Evolutionary conservation across 2,888 invertebrate species (phyloP).

Genomic region (Melanophora roralis): DNA sequence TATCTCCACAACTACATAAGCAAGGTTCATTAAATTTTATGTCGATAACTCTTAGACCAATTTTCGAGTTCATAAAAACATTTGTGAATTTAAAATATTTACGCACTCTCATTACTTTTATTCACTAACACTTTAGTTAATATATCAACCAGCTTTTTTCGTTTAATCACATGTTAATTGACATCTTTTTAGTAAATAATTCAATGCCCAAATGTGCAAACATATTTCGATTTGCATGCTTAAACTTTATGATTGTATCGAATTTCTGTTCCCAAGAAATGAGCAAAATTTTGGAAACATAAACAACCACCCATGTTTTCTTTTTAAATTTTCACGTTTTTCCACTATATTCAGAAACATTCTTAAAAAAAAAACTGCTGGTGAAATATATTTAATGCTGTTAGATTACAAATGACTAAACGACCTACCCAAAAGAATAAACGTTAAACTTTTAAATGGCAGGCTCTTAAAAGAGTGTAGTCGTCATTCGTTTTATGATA

Average conservation of each 20-base stretch:
- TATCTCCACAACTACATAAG: no score
- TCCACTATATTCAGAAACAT: slow-evolving; percentile 17
- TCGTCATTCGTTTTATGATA: no score
- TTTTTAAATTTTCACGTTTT: neutral
- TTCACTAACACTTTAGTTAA: neutral
- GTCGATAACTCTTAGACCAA: no score
- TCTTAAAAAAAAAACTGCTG: slow-evolving; percentile 30
- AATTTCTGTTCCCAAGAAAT: neutral
- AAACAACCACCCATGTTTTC: slow-evolving; percentile 38
- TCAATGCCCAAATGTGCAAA: neutral
- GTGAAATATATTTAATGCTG: slow-evolving; percentile 23
- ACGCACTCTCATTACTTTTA: neutral
- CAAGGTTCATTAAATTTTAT: no score
- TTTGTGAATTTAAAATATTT: neutral
- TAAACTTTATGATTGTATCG: neutral
- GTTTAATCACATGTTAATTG: slow-evolving; percentile 34
- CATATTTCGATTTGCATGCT: neutral
- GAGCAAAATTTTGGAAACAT: neutral
- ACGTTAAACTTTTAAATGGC: neutral
- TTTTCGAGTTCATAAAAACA: no score
- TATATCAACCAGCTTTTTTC: neutral
- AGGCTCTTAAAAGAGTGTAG: neutral
- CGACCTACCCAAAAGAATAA: slow-evolving; percentile 39
- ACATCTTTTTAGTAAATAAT: no score
- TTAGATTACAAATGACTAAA: slow-evolving; percentile 22